Percentiles rank a stretch among this genome's conserved stretches.
Evolutionary conservation across 2,888 invertebrate genomes (phyloP).

Genomic region (Carterocephalus palaemon): DNA sequence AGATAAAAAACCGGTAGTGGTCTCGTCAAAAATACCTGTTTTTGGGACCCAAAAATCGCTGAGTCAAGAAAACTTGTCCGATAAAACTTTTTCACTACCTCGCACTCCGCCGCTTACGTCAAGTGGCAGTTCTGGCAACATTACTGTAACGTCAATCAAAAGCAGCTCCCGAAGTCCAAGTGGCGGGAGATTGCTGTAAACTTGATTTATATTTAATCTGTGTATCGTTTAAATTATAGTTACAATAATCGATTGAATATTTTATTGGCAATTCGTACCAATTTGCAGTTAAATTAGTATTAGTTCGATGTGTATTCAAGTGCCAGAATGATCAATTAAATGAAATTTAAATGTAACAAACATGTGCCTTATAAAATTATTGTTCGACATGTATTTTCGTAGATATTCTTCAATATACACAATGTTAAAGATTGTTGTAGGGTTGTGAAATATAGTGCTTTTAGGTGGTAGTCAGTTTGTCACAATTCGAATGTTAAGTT

Average conservation of each 20-base stretch:
- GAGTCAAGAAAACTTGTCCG: conserved; percentile 71
- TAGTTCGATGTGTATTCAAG: conserved; percentile 17
- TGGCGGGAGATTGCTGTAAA: conserved; percentile 56
- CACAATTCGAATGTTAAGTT: conserved; percentile 50
- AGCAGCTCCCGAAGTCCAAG: conserved; percentile 79
- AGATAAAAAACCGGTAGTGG: conserved; percentile 54
- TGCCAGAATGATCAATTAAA: conserved; percentile 26
- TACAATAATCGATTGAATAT: conserved; percentile 1
- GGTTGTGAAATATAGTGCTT: conserved; percentile 50
- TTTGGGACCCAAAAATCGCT: conserved; percentile 71
- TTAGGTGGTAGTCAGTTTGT: conserved; percentile 33
- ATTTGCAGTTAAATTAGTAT: conserved; percentile 22
- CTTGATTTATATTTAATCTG: background rate
- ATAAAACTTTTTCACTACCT: conserved; percentile 61
- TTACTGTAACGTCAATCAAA: conserved; percentile 81
- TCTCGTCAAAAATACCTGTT: conserved; percentile 76
- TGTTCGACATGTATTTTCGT: conserved; percentile 15
- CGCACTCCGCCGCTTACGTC: conserved; percentile 62
- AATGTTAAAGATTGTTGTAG: conserved; percentile 35
- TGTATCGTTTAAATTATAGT: conserved; percentile 1
- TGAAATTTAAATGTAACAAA: conserved; percentile 27
- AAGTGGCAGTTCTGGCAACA: conserved; percentile 65
- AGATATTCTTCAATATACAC: conserved; percentile 18
- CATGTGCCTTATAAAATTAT: conserved; percentile 39
- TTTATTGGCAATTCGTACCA: conserved; percentile 19